Conservation (phyloP, 2,888 invertebrate species). For the Cyrtodaria siliqua region DNA sequence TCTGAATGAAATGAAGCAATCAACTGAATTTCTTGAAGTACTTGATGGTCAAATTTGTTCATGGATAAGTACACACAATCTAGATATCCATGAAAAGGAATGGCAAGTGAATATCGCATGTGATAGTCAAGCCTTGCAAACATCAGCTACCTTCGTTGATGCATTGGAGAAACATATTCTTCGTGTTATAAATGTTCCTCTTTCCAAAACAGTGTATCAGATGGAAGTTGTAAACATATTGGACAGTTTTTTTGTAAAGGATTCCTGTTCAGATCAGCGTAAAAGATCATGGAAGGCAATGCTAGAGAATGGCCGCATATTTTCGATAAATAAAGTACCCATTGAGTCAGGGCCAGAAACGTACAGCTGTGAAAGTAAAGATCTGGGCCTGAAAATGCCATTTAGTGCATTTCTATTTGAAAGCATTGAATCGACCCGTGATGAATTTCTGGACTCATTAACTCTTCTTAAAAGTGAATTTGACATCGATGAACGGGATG, state of each 20-base stretch:
- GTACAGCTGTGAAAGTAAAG: constrained; percentile 42
- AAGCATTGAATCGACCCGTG: constrained; percentile 48
- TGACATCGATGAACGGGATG: constrained; percentile 54
- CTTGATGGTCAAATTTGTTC: constrained; percentile 13
- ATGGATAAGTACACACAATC: not conserved
- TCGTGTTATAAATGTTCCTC: constrained; percentile 44
- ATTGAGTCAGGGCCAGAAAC: constrained; percentile 62
- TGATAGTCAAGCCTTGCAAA: constrained; percentile 40
- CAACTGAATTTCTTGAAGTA: constrained; percentile 11
- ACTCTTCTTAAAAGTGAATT: constrained; percentile 36
- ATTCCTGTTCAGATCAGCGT: constrained; percentile 16
- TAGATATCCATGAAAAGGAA: not conserved
- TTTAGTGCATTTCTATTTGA: constrained; percentile 48
- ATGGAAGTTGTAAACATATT: constrained; percentile 48
- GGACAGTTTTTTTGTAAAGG: constrained; percentile 50
- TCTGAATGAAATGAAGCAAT: constrained; percentile 32
- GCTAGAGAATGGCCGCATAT: constrained; percentile 16
- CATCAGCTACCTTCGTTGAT: constrained; percentile 37
- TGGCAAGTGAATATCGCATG: constrained; percentile 63
- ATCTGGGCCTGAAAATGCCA: constrained; percentile 51
- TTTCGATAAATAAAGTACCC: constrained; percentile 40
- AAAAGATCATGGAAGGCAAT: constrained; percentile 24
- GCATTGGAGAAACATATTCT: constrained; percentile 58
- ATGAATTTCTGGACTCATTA: constrained; percentile 53
- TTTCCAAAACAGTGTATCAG: constrained; percentile 53